Evolutionary conservation across 2,113 vertebrate species (phyloP).

Genomic region (Setophaga petechia): DNA sequence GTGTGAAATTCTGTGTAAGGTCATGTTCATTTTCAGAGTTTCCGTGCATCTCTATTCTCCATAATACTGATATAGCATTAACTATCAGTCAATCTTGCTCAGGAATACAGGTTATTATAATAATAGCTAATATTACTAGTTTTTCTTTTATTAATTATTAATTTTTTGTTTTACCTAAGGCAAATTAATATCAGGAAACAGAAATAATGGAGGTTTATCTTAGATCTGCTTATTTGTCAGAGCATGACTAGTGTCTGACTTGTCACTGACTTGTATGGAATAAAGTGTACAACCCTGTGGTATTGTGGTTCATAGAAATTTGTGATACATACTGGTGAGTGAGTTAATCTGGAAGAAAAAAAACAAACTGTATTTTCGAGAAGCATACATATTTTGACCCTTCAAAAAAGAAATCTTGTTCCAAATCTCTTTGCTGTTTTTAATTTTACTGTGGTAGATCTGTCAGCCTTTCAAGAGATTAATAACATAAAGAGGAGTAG

Average conservation of each 20-base stretch:
- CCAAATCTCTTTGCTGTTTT: not conserved
- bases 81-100: not conserved
- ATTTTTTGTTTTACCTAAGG: not conserved
- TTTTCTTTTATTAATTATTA: no score
- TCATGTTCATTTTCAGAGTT: not conserved
- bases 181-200: not conserved
- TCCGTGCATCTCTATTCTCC: not conserved
- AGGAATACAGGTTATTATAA: not conserved
- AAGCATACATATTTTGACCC: not conserved
- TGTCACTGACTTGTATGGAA: not conserved
- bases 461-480: conserved; percentile 4
- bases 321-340: not conserved
- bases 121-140: not conserved
- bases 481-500: conserved; percentile 21
- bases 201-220: not conserved
- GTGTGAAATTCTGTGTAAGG: not conserved
- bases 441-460: not conserved
- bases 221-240: not conserved
- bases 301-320: not conserved
- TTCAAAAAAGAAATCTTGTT: not conserved
- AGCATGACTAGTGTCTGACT: not conserved
- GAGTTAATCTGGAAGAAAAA: not conserved
- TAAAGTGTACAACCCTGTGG: not conserved
- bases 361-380: not conserved
- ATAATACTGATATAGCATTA: not conserved